Evolutionary conservation across 2,888 invertebrate genomes (phyloP).

Genomic region (Peribatodes rhomboidaria): DNA sequence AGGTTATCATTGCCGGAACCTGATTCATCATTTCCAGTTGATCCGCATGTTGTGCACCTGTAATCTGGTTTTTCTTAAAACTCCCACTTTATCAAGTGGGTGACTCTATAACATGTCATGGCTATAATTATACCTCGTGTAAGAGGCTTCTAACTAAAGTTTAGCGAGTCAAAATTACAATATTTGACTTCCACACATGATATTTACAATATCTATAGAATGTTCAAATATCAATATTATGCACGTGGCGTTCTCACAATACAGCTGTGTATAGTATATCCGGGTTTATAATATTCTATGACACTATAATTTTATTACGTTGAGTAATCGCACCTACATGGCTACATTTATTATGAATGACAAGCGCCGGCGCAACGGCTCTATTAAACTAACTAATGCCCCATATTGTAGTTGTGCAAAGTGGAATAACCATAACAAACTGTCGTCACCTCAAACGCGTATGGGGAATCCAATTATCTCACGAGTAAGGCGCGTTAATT

Average conservation of each 20-base stretch:
- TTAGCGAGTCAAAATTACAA: no score
- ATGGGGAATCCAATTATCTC: slow-evolving; percentile 35
- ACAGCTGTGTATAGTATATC: neutral
- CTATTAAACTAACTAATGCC: slow-evolving; percentile 2
- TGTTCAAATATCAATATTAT: slow-evolving; percentile 11
- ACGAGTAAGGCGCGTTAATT: slow-evolving; percentile 30
- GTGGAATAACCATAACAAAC: slow-evolving; percentile 10
- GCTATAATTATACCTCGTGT: neutral
- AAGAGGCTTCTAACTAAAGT: neutral
- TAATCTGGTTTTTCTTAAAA: slow-evolving; percentile 47
- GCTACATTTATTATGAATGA: slow-evolving; percentile 18
- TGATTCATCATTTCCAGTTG: slow-evolving; percentile 54
- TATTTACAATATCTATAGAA: neutral
- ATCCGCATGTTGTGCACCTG: slow-evolving; percentile 35
- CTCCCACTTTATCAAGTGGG: slow-evolving; percentile 26
- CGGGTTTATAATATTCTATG: slow-evolving; percentile 3
- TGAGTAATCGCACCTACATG: slow-evolving; percentile 13
- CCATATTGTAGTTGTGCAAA: neutral
- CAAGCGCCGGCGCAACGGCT: slow-evolving; percentile 43
- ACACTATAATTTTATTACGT: slow-evolving; percentile 15
- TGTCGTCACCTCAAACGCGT: slow-evolving; percentile 35
- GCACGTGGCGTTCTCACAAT: slow-evolving; percentile 9
- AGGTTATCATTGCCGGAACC: slow-evolving; percentile 54
- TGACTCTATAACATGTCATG: neutral
- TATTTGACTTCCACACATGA: neutral